These are phyloP conservation scores for Sinella curviseta DNA, from an alignment of 1,140 invertebrate species.

Conservation along the genomic window DNA sequence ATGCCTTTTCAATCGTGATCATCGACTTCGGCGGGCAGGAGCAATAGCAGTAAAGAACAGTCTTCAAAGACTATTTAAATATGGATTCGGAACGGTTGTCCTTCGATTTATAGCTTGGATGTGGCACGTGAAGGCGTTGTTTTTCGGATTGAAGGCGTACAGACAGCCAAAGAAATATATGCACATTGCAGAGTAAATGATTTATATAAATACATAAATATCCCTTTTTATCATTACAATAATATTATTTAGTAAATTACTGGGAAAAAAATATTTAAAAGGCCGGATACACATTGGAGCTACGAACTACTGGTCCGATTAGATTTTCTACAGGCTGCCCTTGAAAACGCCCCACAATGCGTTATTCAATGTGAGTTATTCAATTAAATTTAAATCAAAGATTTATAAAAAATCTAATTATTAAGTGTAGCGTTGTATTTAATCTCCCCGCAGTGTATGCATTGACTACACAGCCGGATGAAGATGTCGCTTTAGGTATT, in stretches of 20 bases:
- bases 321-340: conserved; percentile 43
- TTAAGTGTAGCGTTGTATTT: neutral
- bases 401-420: neutral
- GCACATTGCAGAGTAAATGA: conserved; percentile 40
- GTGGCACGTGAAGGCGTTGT: conserved; percentile 44
- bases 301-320: conserved; percentile 39
- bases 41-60: conserved; percentile 17
- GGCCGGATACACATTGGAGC: conserved; percentile 45
- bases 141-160: conserved; percentile 39
- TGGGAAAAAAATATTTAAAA: neutral
- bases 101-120: conserved; percentile 42
- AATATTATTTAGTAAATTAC: neutral
- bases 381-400: neutral
- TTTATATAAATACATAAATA: neutral
- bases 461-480: conserved; percentile 34
- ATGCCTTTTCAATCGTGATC: conserved; percentile 29
- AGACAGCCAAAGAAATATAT: conserved; percentile 38
- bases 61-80: conserved; percentile 33
- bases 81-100: conserved; percentile 43
- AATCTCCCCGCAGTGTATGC: too few relatives aligned
- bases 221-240: neutral
- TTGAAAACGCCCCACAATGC: conserved; percentile 47
- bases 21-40: conserved; percentile 14
- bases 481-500: conserved; percentile 29
- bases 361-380: neutral